Evolutionary conservation across 2,113 vertebrate genomes (phyloP).

Genomic region (Tor tambroides): DNA sequence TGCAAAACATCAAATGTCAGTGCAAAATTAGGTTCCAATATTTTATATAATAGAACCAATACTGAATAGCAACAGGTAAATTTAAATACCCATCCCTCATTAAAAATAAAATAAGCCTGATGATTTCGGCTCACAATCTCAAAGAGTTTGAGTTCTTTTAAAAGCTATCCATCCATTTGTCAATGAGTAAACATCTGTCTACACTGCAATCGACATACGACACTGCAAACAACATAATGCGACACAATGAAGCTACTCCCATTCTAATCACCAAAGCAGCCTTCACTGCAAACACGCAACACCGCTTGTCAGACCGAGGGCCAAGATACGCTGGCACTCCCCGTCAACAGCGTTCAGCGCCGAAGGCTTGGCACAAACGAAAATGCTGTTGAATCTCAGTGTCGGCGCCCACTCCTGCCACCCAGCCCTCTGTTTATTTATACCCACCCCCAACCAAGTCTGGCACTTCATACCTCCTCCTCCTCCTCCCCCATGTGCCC

Average conservation of each 20-base stretch:
- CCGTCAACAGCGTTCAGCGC: conserved; percentile 41
- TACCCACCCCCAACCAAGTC: conserved; percentile 21
- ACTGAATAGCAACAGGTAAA: background rate
- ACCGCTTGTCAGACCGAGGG: conserved; percentile 40
- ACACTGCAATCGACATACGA: background rate
- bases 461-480: conserved; percentile 33
- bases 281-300: background rate
- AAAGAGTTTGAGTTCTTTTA: background rate
- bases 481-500: conserved; percentile 21
- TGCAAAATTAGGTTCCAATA: background rate
- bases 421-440: conserved; percentile 43
- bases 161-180: background rate
- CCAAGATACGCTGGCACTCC: conserved; percentile 52
- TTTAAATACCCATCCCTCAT: background rate
- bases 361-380: conserved; percentile 11
- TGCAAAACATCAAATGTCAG: background rate
- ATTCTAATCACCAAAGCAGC: conserved; percentile 14
- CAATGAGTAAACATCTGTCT: conserved; percentile 3
- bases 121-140: background rate
- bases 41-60: background rate
- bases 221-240: background rate
- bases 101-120: background rate
- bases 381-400: conserved; percentile 6
- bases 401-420: conserved; percentile 28
- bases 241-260: background rate